Evolutionary conservation across 2,113 vertebrate species (phyloP).

Genomic region (Trinectes maculatus): DNA sequence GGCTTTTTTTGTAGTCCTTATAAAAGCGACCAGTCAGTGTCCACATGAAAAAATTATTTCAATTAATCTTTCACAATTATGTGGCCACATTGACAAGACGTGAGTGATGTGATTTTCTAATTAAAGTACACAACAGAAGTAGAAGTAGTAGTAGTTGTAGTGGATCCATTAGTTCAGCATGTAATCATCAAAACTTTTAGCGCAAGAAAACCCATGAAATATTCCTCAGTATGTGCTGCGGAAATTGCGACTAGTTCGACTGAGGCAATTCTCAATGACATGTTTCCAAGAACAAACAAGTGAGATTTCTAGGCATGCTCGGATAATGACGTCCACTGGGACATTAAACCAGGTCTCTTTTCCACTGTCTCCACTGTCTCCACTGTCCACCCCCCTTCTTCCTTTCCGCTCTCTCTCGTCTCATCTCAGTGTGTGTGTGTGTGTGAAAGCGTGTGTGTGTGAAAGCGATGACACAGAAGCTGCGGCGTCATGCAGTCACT

Average conservation of each 20-base stretch:
- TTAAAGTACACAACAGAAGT: not conserved
- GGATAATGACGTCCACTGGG: conserved; percentile 75
- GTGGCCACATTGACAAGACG: not conserved
- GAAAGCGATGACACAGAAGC: conserved; percentile 68
- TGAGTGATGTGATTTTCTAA: not conserved
- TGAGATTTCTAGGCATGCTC: conserved; percentile 56
- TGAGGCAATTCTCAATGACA: conserved; percentile 34
- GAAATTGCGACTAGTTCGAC: conserved; percentile 11
- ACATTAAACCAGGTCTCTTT: conserved; percentile 52
- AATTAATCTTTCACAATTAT: conserved; percentile 2
- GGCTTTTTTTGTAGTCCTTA: not conserved
- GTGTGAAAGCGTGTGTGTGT: conserved; percentile 34
- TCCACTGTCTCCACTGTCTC: conserved; percentile 4
- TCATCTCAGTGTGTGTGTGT: conserved; percentile 29
- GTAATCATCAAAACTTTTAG: conserved; percentile 30
- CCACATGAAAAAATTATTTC: no score
- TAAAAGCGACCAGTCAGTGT: not conserved
- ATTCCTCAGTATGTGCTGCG: not conserved
- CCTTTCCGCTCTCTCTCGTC: conserved; percentile 41
- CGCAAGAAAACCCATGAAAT: conserved; percentile 10
- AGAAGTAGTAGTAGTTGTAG: not conserved
- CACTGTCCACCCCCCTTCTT: conserved; percentile 25
- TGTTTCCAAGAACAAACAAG: conserved; percentile 68
- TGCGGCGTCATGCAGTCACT: conserved; percentile 68
- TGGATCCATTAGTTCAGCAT: conserved; percentile 28